Base-by-base conservation (phyloP, 2,113 vertebrate species). In the Cervus canadensis region DNA sequence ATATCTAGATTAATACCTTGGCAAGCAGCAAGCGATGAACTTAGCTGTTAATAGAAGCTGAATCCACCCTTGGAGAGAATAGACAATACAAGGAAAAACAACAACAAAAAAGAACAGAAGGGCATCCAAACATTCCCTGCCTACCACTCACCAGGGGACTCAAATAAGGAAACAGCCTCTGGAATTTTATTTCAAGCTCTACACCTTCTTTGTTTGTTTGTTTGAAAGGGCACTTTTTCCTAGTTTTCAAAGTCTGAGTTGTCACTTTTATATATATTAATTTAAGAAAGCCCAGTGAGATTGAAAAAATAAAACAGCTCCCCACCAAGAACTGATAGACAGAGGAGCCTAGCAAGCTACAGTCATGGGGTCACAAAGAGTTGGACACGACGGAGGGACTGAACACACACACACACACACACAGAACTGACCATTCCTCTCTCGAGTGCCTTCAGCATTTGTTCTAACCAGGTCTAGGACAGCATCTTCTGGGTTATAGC, bases 181-280 rank as follows among this genome's bases (percentile, higher is more conserved):
- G 16, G 28, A 57, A 59, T 94, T 52, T 62, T 85, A 45, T 30
- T 57, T 64, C 62, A 91, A 96, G 59, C 5, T 14, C 54, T 57
- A 25, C 12, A 30, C 25, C 17, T 3, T 50, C 28, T 89, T 10
- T 64, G 7, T 59, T 43, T 30, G 21, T 10, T 57, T n/a, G 52
- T 93, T 62, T 40, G 2, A 26, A 76, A 74, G 87, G 28, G 30
- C 17, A 56, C 17, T 67, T 56, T 81, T 25, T n/a, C 60, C 59
- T 82, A 79, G 36, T 82, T 82, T 94, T 88, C 59, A 86, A 90
- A 94, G 52, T 88, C 60, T n/a, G 43, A 71, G 19, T 81, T 52
- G 21, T 93, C 13, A 7, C 87, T 92, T 86, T 76, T 54, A 62
- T 74, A 50, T 14, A 30, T 14, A 60, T 78, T 60, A 67, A 62